Conservation (phyloP, 2,888 invertebrate species). For the Oligia latruncula region DNA sequence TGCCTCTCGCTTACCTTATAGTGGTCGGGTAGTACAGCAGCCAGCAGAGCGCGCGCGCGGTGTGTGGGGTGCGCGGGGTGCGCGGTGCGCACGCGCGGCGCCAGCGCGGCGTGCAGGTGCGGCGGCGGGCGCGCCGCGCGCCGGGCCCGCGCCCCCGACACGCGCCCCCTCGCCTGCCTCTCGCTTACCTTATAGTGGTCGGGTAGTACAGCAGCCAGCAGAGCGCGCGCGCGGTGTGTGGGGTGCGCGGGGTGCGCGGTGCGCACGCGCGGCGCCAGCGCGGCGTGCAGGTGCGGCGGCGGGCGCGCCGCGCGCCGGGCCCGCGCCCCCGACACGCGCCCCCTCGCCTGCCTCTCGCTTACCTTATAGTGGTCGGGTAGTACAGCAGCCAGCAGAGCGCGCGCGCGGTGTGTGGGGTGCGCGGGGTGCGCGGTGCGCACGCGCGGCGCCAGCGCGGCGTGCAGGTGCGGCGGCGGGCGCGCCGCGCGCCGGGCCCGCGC, state of each 20-base stretch:
- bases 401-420: too few species aligned
- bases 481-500: too few species aligned
- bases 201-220: constrained; percentile 44
- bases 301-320: constrained; percentile 1
- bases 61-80: constrained; percentile 68
- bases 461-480: too few species aligned
- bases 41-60: constrained; percentile 70
- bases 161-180: neutral
- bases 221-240: constrained; percentile 68
- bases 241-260: constrained; percentile 67
- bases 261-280: constrained; percentile 1
- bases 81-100: constrained; percentile 1
- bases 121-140: constrained; percentile 30
- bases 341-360: too few species aligned
- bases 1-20: too few species aligned
- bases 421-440: too few species aligned
- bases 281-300: constrained; percentile 75
- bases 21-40: constrained; percentile 43
- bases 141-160: constrained; percentile 66
- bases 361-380: too few species aligned
- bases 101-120: constrained; percentile 65
- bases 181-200: constrained; percentile 20
- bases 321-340: too few species aligned
- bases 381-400: too few species aligned
- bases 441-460: too few species aligned